Percentiles rank a stretch among this genome's conserved stretches.
Conservation (phyloP, 2,797 vertebrate species). For the Diceros bicornis region DNA sequence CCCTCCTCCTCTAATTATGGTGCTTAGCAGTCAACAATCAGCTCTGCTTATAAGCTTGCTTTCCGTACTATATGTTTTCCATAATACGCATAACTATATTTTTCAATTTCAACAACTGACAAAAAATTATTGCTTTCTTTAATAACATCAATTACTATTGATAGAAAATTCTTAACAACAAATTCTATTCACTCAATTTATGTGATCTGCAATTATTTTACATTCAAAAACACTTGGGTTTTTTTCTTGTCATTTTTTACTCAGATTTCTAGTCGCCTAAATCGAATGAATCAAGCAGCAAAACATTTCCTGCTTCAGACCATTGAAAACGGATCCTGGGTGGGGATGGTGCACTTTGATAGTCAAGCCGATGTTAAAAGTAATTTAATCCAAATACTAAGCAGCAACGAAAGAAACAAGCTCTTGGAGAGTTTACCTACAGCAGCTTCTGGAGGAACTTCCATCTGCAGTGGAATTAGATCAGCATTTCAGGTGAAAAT, state of each 20-base stretch:
- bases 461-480: slow-evolving; percentile 87
- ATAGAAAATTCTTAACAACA: not conserved
- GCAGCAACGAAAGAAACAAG: not conserved
- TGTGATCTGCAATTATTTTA: slow-evolving; percentile 1
- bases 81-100: not conserved
- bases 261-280: not conserved
- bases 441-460: slow-evolving; percentile 41
- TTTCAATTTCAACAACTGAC: not conserved
- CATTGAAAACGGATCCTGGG: slow-evolving; percentile 83
- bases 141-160: not conserved
- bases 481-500: slow-evolving; percentile 87
- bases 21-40: not conserved
- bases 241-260: slow-evolving; percentile 37
- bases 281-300: slow-evolving; percentile 84
- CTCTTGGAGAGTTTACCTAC: slow-evolving; percentile 82
- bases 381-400: slow-evolving; percentile 76
- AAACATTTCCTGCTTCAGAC: slow-evolving; percentile 84
- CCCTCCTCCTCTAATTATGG: not conserved
- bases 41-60: not conserved
- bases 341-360: slow-evolving; percentile 88
- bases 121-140: not conserved
- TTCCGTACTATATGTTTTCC: not conserved
- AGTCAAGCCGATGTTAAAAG: fast-evolving
- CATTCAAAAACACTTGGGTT: not conserved
- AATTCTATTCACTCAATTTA: not conserved